Percentiles rank a stretch among this genome's conserved stretches.
These are phyloP conservation scores for Ephydatia muelleri DNA, from an alignment of 37 sponge, comb jelly and placozoan genomes.

Conservation along the genomic window DNA sequence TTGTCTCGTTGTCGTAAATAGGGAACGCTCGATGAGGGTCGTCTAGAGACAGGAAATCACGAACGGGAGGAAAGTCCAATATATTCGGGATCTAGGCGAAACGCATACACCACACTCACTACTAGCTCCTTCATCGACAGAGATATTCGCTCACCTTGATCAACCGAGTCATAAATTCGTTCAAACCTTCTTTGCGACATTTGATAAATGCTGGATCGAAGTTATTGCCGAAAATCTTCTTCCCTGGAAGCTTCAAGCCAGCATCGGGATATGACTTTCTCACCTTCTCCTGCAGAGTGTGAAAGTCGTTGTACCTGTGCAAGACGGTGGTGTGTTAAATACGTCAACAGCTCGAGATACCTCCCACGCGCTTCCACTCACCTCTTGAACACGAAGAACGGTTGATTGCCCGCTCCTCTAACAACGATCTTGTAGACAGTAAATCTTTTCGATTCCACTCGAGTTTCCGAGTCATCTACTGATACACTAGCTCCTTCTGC, in stretches of 20 bases:
- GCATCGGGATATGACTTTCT: slow-evolving; percentile 64
- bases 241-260: slow-evolving; percentile 79
- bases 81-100: slow-evolving; percentile 34
- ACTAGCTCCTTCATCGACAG: too few relatives aligned
- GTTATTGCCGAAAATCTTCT: slow-evolving; percentile 82
- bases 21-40: slow-evolving; percentile 70
- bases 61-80: slow-evolving; percentile 47
- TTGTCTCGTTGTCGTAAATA: slow-evolving; percentile 76
- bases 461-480: slow-evolving; percentile 79
- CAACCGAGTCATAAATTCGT: slow-evolving; percentile 70
- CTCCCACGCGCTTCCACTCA: background rate
- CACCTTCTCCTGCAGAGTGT: slow-evolving; percentile 71
- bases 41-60: slow-evolving; percentile 85
- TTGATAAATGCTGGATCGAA: slow-evolving; percentile 91
- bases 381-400: slow-evolving; percentile 81
- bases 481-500: slow-evolving; percentile 39
- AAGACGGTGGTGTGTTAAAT: too few relatives aligned
- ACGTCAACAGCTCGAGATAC: too few relatives aligned
- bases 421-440: slow-evolving; percentile 93
- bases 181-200: slow-evolving; percentile 69
- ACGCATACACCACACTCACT: background rate
- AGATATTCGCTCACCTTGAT: slow-evolving; percentile 17
- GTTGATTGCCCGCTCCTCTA: slow-evolving; percentile 21
- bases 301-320: slow-evolving; percentile 88
- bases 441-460: slow-evolving; percentile 80